Evolutionary conservation across 2,888 invertebrate genomes (phyloP), one percentile per base, ranked within the genome.

Genomic region (Bugulina stolonifera): DNA sequence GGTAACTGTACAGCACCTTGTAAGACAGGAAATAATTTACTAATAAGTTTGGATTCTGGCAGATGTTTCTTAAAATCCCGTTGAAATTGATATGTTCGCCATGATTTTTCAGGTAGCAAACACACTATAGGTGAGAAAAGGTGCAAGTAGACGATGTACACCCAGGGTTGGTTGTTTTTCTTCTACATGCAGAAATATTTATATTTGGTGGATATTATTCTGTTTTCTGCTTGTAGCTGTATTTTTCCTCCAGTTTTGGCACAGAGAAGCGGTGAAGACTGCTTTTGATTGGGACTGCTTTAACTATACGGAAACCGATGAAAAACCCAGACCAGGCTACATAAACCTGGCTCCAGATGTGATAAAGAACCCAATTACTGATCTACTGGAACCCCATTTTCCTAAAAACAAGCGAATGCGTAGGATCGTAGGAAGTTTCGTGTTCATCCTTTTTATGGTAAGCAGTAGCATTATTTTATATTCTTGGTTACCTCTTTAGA

Each of bases 271-370:
- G 72, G 87, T 86, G 23, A 86, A 86, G 71, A 79, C 87, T 35
- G 86, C 87, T 29, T 87, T 88, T 78, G 87, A 87, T 77, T 88
- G 88, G 88, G 88, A 88, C 79, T 86, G 87, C 74, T 81, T 86
- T 77, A 87, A 87, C 74, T 87, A 87, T 78, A 86, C 87, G 75
- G 87, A 87, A 73, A 87, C 87, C 76, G 87, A 85, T 84, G 87
- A 88, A 76, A 78, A 87, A 34, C 88, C 88, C 0, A 76, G 88
- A n/a, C 87, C 88, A 3, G 87, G 87, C 75, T 88, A 87, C 77
- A 86, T 86, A 1, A 87, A 87, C 58, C 83, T 80, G 74, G 87
- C 87, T 2, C 86, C 86, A 14, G 81, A 82, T 64, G 82, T 85
- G 72, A 86, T 86, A 76, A 83, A 85, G 74, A 88, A 88, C 77